Base-by-base conservation (phyloP, 2,113 vertebrate species). In the Trinectes maculatus region DNA sequence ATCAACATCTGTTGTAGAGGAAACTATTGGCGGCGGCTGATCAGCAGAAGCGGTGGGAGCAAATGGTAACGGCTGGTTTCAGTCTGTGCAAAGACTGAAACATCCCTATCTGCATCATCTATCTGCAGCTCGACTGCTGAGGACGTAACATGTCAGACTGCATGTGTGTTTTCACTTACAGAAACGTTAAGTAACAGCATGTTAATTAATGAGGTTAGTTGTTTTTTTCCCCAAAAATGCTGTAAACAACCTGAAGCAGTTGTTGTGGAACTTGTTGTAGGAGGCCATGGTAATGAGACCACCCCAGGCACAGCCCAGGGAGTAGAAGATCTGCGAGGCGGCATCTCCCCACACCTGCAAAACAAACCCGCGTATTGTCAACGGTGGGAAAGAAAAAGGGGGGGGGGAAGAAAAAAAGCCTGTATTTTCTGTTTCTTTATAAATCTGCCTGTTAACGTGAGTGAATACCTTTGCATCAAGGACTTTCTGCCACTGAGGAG, bases 231-330 rank as follows among this genome's bases (percentile, higher is more conserved):
- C 8, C n/a, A n/a, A 31, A 68, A 49, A 26, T n/a, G 34, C 4
- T 5, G n/a, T 19, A 24, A 16, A 34, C 48, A 71, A 98, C 96
- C 97, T 94, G 90, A 95, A 99, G 71, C 98, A 99, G 89, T 99
- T 99, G 90, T 99, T 99, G 92, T 99, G 94, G 87, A 99, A 99
- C 77, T 98, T 99, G 92, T 98, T 99, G 84, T 99, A 99, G 48
- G 98, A 99, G 0, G 98, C 98, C 97, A 99, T 99, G 47, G 98
- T 99, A 84, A 99, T 97, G 61, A 99, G 96, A 3, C 98, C 97
- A 0, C 98, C 98, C 97, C 97, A 99, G 6, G 97, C 98, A 21
- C 97, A 99, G 71, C 98, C 98, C 85, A 99, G 88, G 0, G 98
- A 99, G 84, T 99, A 99, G 89, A 99, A 99, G 89, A 99, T 99